These are phyloP conservation scores for Diorhabda sublineata DNA, from an alignment of 1,140 invertebrate species.

Conservation along the genomic window DNA sequence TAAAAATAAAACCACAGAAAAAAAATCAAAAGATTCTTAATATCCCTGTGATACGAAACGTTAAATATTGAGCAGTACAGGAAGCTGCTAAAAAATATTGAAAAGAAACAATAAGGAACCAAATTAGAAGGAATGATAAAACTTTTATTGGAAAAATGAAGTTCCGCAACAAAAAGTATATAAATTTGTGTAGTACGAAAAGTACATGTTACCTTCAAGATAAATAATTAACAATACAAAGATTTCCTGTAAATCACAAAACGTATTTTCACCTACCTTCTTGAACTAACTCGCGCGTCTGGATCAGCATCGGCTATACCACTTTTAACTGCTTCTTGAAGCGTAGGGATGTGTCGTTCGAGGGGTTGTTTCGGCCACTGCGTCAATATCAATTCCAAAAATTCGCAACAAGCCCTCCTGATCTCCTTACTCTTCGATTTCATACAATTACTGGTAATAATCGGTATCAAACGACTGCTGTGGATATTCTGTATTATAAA, in stretches of 20 bases:
- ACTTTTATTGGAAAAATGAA: too few species aligned
- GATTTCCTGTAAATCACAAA: slow-evolving; percentile 5
- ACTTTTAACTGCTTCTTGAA: slow-evolving; percentile 84
- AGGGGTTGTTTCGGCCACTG: slow-evolving; percentile 78
- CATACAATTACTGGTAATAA: slow-evolving; percentile 73
- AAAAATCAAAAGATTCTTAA: too few species aligned
- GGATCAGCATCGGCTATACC: slow-evolving; percentile 90
- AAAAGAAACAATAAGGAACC: too few species aligned
- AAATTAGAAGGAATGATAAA: too few species aligned
- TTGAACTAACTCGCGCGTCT: slow-evolving; percentile 72
- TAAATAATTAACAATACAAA: background rate
- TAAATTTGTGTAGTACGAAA: too few species aligned
- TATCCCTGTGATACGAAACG: too few species aligned
- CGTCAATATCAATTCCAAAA: slow-evolving; percentile 77
- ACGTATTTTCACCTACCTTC: slow-evolving; percentile 55
- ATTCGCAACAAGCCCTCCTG: slow-evolving; percentile 75
- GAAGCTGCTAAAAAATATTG: too few species aligned
- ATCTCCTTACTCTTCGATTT: slow-evolving; percentile 91
- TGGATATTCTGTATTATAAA: slow-evolving; percentile 90
- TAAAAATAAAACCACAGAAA: too few species aligned
- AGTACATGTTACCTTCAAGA: too few species aligned
- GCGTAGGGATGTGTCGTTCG: slow-evolving; percentile 71
- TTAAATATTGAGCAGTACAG: too few species aligned
- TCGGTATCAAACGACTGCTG: slow-evolving; percentile 77
- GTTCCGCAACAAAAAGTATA: too few species aligned